Conservation (phyloP, 2,113 vertebrate genomes). For the Vimba vimba region DNA sequence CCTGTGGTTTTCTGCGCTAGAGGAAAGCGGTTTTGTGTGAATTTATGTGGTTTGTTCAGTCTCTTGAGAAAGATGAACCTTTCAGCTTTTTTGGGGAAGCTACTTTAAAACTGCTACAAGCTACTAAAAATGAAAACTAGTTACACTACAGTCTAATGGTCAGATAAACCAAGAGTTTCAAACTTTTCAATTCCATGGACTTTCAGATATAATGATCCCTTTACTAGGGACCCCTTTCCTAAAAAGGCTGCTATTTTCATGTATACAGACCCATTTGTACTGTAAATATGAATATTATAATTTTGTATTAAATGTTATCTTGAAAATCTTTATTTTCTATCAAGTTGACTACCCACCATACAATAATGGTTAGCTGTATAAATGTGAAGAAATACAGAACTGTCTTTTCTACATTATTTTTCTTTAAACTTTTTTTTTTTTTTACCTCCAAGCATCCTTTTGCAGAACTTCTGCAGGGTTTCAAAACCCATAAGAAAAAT, state of each 20-base stretch:
- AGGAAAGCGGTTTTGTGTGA: conserved; percentile 6
- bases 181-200: background rate
- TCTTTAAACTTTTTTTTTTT: too few species aligned
- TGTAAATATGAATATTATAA: too few species aligned
- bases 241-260: too few species aligned
- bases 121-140: background rate
- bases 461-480: too few species aligned
- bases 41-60: background rate
- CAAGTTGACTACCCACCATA: too few species aligned
- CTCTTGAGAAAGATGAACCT: conserved; percentile 6
- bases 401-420: background rate
- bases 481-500: too few species aligned
- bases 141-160: background rate
- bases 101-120: background rate
- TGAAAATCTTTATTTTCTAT: too few species aligned
- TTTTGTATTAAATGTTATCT: too few species aligned
- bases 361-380: too few species aligned
- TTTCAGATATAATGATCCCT: background rate
- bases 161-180: background rate
- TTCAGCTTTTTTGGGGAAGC: background rate
- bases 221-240: too few species aligned
- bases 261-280: too few species aligned
- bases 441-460: too few species aligned
- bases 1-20: background rate
- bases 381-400: background rate